Evolutionary conservation across 2,113 vertebrate genomes (phyloP), one percentile per base, ranked within the genome.

Genomic region (Mola mola): DNA sequence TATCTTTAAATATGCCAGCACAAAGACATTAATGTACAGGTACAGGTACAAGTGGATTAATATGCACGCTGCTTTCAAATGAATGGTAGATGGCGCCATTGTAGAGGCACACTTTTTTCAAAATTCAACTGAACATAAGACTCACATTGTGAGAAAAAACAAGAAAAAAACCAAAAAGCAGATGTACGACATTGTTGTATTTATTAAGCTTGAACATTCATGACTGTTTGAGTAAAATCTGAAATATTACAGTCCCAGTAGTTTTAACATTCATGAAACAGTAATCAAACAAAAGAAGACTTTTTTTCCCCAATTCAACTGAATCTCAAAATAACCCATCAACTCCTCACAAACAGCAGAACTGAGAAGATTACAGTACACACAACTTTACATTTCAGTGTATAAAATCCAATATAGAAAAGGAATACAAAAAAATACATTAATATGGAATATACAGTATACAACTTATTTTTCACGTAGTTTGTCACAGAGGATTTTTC

Each of bases 171-270:
- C 37, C 11, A 50, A 15, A 29, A 2, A 60, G 17, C 15, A 29
- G n/a, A 13, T 19, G 15, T 25, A 43, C 28, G 7, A 56, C 42
- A 16, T 19, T 12, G 17, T 29, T 17, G 9, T 24, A 49, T 87
- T 88, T 85, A 83, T 81, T 87, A 20, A 24, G 13, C 31, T 44
- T 70, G 44, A 71, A 81, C 76, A 62, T 76, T 89, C 26, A 60
- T 16, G 82, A 74, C 21, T 6, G 37, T 65, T 71, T 11, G 25
- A 71, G 42, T 62, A 41, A 40, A 57, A 62, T 7, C 6, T 44
- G 46, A 28, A 65, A 17, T 6, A 37, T 20, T 52, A 24, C 21
- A 56, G 37, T 66, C 57, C 56, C 21, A 66, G 28, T 43, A 53
- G 17, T 41, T 57, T 72, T 34, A 60, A 88, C 68, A 87, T 83